Evolutionary conservation across 2,888 invertebrate genomes (phyloP).

Genomic region (Papilio gigon): DNA sequence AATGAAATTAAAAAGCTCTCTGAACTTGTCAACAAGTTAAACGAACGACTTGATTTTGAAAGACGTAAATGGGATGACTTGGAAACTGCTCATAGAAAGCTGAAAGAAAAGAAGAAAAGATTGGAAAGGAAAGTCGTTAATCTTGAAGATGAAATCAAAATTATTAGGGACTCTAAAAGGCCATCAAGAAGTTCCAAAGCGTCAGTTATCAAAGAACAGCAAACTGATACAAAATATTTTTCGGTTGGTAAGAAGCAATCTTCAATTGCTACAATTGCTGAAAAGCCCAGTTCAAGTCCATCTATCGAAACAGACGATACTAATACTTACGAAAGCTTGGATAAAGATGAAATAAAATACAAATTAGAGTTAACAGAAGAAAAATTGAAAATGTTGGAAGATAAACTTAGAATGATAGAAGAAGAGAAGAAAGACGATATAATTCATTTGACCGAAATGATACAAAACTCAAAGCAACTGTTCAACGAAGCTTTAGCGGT

Average conservation of each 20-base stretch:
- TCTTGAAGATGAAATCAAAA: constrained; percentile 62
- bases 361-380: constrained; percentile 85
- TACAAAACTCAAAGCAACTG: constrained; percentile 81
- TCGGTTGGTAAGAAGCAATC: constrained; percentile 56
- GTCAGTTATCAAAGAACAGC: constrained; percentile 55
- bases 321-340: constrained; percentile 60
- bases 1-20: constrained; percentile 84
- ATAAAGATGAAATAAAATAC: constrained; percentile 71
- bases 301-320: constrained; percentile 57
- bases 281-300: constrained; percentile 61
- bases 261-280: constrained; percentile 54
- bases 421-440: constrained; percentile 84
- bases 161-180: constrained; percentile 58
- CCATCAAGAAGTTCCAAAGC: constrained; percentile 62
- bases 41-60: constrained; percentile 82
- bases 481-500: constrained; percentile 80
- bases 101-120: constrained; percentile 78
- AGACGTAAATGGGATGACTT: constrained; percentile 82
- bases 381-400: constrained; percentile 84
- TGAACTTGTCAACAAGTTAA: constrained; percentile 81
- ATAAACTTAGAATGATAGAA: constrained; percentile 84
- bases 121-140: constrained; percentile 60
- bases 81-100: constrained; percentile 79
- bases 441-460: constrained; percentile 79
- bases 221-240: constrained; percentile 44